These are phyloP conservation scores for Lepidonotus clava DNA, from an alignment of 2,888 invertebrate genomes.

Conservation along the genomic window DNA sequence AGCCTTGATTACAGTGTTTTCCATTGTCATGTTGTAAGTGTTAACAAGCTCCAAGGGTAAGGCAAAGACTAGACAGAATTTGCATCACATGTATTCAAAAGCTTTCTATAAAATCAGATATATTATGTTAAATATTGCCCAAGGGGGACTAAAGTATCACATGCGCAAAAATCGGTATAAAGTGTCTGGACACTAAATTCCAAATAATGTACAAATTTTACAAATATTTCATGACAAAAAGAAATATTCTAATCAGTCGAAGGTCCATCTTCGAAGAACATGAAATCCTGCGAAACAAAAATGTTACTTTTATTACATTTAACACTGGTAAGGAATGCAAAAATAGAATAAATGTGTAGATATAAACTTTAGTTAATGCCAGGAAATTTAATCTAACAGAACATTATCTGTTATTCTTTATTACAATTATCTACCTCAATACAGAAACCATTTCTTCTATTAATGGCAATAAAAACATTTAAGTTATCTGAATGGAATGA, in stretches of 20 bases:
- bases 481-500: no score
- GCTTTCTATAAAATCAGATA: not conserved
- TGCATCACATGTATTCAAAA: not conserved
- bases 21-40: no score
- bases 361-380: not conserved
- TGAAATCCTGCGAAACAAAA: slow-evolving; percentile 19
- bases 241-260: no score
- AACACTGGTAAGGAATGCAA: not conserved
- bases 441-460: not conserved
- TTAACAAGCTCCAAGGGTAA: no score
- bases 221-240: not conserved
- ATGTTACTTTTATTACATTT: not conserved
- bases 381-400: not conserved
- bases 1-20: no score
- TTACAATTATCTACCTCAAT: not conserved
- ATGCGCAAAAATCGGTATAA: not conserved
- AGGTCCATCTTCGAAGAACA: slow-evolving; percentile 21
- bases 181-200: not conserved
- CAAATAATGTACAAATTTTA: not conserved
- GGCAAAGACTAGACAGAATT: no score
- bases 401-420: not conserved
- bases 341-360: not conserved
- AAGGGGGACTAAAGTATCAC: no score
- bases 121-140: no score
- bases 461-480: not conserved